These are phyloP conservation scores for Trichosurus vulpecula DNA, from an alignment of 2,797 vertebrate genomes.

Conservation along the genomic window DNA sequence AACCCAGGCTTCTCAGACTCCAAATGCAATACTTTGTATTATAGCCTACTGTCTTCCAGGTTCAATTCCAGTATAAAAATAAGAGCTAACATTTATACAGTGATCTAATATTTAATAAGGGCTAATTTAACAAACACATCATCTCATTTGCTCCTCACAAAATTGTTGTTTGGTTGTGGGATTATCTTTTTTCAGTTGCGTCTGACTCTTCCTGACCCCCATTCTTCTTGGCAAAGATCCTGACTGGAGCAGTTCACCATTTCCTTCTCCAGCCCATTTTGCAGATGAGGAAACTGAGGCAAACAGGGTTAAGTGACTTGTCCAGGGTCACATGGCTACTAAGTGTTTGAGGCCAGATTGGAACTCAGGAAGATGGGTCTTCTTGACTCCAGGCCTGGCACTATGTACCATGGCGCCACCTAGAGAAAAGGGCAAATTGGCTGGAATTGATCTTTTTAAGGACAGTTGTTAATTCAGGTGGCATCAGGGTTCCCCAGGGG, in stretches of 20 bases:
- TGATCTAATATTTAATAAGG: background rate
- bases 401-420: background rate
- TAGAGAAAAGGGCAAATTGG: background rate
- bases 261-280: background rate
- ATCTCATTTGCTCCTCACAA: background rate
- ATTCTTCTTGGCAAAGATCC: background rate
- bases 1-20: background rate
- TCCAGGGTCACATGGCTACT: background rate
- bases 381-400: background rate
- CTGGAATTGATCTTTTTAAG: background rate
- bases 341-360: background rate
- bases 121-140: background rate
- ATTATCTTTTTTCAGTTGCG: background rate
- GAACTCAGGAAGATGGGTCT: background rate
- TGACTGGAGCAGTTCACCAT: background rate
- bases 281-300: background rate
- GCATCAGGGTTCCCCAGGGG: background rate
- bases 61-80: background rate
- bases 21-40: background rate
- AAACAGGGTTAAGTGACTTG: background rate
- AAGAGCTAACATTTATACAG: background rate
- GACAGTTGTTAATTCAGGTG: background rate
- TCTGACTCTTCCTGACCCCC: background rate
- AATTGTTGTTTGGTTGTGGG: background rate
- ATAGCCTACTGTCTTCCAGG: background rate